Conservation (phyloP, 2,797 vertebrate genomes). For the Corythornis leucogaster region DNA sequence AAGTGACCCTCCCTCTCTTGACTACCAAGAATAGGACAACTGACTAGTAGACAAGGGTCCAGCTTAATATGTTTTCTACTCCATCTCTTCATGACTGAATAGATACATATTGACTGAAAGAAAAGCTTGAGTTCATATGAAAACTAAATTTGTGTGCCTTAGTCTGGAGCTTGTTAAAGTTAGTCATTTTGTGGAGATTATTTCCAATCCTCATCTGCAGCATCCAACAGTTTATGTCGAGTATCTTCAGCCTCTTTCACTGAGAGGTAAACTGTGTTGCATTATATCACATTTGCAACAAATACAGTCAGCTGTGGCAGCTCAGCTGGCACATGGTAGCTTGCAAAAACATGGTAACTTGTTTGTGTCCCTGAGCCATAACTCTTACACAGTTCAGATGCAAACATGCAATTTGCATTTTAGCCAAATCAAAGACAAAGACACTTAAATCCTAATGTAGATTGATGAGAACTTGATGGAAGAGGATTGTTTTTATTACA, state of each 20-base stretch:
- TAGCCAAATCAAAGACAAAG: conserved; percentile 3
- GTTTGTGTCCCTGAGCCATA: not conserved
- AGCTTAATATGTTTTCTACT: not conserved
- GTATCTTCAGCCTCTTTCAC: not conserved
- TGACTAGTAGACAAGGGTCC: not conserved
- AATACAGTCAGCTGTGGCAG: not conserved
- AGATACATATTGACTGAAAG: not conserved
- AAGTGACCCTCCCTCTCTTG: not conserved
- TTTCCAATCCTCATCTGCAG: not conserved
- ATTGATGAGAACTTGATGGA: conserved; percentile 1
- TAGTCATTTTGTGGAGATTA: not conserved
- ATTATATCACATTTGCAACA: not conserved
- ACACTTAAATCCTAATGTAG: not conserved
- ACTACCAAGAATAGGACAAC: not conserved
- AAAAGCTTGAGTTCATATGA: not conserved
- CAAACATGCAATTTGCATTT: not conserved
- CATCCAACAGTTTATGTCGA: not conserved
- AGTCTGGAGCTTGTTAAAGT: not conserved
- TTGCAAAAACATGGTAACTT: not conserved
- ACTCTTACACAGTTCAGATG: not conserved
- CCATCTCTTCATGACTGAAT: not conserved
- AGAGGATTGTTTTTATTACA: not conserved
- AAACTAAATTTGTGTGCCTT: not conserved
- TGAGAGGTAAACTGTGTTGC: not conserved
- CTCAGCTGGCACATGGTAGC: not conserved